Percentiles rank a stretch among this genome's conserved stretches.
These are phyloP conservation scores for Epizoanthus scotinus DNA, from an alignment of 92 coral and sea anemone genomes.

Conservation along the genomic window DNA sequence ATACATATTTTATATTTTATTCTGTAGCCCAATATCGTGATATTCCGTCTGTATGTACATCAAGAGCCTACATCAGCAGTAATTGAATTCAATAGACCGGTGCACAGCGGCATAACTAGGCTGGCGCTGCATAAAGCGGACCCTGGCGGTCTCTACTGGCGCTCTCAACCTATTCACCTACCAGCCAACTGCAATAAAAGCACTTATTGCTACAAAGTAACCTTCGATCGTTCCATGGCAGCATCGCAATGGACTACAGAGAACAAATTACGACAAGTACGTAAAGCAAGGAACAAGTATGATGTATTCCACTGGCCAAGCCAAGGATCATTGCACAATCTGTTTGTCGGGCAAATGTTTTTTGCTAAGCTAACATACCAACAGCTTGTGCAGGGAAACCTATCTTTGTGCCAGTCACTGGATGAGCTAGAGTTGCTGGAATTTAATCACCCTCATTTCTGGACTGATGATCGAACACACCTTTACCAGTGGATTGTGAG, in stretches of 20 bases:
- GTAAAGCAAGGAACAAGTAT: slow-evolving; percentile 47
- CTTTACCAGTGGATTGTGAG: slow-evolving; percentile 42
- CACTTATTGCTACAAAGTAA: too few species aligned
- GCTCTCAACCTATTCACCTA: too few species aligned
- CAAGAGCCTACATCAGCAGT: too few species aligned
- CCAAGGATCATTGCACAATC: neutral
- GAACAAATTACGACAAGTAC: neutral
- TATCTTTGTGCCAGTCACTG: slow-evolving; percentile 38
- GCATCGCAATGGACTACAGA: neutral
- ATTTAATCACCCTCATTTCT: slow-evolving; percentile 43
- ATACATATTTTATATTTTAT: too few species aligned
- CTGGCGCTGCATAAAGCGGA: too few species aligned
- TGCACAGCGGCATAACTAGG: too few species aligned
- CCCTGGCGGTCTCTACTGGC: too few species aligned
- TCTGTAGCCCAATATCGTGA: too few species aligned
- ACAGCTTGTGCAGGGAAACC: neutral
- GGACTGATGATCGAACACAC: neutral
- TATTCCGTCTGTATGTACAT: too few species aligned
- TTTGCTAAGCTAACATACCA: slow-evolving; percentile 45
- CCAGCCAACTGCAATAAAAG: too few species aligned
- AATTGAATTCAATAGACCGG: too few species aligned
- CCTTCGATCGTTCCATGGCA: too few species aligned
- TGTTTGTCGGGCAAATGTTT: slow-evolving; percentile 60
- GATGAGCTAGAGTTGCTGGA: slow-evolving; percentile 60
- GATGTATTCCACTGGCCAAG: slow-evolving; percentile 54